Percentiles rank a stretch among this genome's conserved stretches.
phyloP scores from a whole-genome alignment of 2,888 invertebrate species.

The Linhomoeus sp. region DNA sequence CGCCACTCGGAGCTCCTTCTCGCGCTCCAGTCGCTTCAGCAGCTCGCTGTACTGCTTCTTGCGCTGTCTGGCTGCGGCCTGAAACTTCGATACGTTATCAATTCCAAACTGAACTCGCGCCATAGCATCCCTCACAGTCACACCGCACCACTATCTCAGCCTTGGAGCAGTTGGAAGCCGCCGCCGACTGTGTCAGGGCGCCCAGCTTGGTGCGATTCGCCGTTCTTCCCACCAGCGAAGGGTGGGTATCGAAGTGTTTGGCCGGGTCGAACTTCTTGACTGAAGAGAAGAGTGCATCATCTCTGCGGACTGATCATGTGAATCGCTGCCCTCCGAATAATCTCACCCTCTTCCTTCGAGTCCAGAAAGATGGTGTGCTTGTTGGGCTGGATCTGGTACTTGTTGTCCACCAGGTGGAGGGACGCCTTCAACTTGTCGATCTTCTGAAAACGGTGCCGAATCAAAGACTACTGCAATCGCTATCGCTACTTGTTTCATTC shows the following conservation, averaged over 20 bases:
- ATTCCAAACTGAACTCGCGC: too few relatives aligned
- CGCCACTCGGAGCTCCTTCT: slow-evolving; percentile 17
- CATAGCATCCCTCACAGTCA: too few relatives aligned
- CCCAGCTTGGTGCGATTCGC: slow-evolving; percentile 43
- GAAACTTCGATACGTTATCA: slow-evolving; percentile 3
- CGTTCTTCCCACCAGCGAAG: slow-evolving; percentile 44
- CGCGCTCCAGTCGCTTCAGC: slow-evolving; percentile 17
- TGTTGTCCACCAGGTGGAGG: slow-evolving; percentile 11
- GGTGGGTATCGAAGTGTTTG: slow-evolving; percentile 52
- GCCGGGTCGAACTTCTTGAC: slow-evolving; percentile 45
- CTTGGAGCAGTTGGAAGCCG: too few relatives aligned
- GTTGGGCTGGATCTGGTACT: slow-evolving; percentile 43
- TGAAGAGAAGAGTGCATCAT: slow-evolving; percentile 8
- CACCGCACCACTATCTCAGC: too few relatives aligned
- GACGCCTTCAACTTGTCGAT: slow-evolving; percentile 6
- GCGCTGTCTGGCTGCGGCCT: slow-evolving; percentile 15
- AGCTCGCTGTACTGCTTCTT: slow-evolving; percentile 20
- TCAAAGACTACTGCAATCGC: background rate
- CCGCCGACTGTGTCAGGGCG: background rate
- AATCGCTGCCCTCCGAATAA: background rate
- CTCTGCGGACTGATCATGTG: slow-evolving; percentile 2
- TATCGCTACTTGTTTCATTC: background rate
- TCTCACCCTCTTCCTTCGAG: slow-evolving; percentile 36
- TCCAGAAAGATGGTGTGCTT: slow-evolving; percentile 61
- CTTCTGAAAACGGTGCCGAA: slow-evolving; percentile 8